phyloP scores from a whole-genome alignment of 1,140 invertebrate species.

The Pseudachorutes palmiensis region DNA sequence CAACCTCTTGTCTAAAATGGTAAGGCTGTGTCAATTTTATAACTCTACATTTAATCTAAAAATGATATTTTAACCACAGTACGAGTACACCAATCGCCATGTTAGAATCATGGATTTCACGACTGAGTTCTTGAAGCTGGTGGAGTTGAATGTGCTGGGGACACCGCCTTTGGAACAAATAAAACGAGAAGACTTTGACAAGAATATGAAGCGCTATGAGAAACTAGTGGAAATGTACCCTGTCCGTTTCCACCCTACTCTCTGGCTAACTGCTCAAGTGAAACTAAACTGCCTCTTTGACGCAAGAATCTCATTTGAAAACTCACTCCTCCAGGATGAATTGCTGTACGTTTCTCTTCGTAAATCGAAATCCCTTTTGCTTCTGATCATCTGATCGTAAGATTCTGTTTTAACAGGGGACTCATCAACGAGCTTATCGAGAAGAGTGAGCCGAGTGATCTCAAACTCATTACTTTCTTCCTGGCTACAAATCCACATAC shows the following conservation, averaged over 20 bases:
- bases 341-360: too few species aligned
- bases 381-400: too few species aligned
- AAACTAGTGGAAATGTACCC: not conserved
- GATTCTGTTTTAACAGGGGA: too few species aligned
- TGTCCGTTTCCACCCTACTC: not conserved
- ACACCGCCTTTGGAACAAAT: too few species aligned
- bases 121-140: not conserved
- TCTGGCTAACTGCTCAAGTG: not conserved
- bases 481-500: not conserved
- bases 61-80: not conserved
- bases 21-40: too few species aligned
- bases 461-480: not conserved
- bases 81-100: not conserved
- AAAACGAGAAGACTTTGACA: too few species aligned
- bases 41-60: too few species aligned
- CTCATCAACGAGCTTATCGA: not conserved
- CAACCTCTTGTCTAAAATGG: not conserved
- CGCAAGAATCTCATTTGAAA: not conserved
- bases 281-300: not conserved
- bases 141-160: not conserved
- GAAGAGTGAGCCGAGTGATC: too few species aligned
- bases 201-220: not conserved
- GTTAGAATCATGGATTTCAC: not conserved
- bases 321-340: not conserved
- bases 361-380: too few species aligned